Percentiles rank a stretch among this genome's conserved stretches.
Conservation (phyloP, 2,113 vertebrate species). For the Eolophus roseicapilla region DNA sequence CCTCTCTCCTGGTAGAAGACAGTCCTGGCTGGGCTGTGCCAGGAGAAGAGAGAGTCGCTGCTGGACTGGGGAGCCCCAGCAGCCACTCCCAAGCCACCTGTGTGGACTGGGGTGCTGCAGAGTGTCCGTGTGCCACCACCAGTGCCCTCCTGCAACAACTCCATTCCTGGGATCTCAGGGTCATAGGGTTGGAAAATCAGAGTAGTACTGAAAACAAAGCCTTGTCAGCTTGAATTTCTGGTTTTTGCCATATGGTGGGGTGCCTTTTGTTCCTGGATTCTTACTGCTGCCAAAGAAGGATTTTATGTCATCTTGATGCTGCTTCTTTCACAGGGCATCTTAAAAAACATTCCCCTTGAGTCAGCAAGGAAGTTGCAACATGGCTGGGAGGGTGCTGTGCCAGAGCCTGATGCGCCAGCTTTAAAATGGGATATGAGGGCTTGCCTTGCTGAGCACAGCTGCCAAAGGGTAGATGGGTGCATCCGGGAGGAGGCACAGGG, state of each 20-base stretch:
- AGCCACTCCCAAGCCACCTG: background rate
- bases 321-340: rapidly evolving
- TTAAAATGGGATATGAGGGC: background rate
- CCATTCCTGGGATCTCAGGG: rapidly evolving
- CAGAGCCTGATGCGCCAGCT: background rate
- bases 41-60: background rate
- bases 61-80: rapidly evolving
- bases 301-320: background rate
- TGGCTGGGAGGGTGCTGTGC: background rate
- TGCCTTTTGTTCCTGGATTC: background rate
- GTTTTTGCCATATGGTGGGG: rapidly evolving
- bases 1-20: background rate
- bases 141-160: background rate
- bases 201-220: background rate
- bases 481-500: rapidly evolving
- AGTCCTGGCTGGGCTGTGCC: background rate
- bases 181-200: background rate
- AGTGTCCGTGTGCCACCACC: rapidly evolving
- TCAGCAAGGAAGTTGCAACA: background rate
- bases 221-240: background rate
- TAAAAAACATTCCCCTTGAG: background rate
- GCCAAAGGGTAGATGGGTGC: rapidly evolving
- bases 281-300: background rate
- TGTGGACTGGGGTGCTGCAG: background rate
- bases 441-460: rapidly evolving